phyloP scores from a whole-genome alignment of 1,140 invertebrate genomes.

The Portunus trituberculatus region DNA sequence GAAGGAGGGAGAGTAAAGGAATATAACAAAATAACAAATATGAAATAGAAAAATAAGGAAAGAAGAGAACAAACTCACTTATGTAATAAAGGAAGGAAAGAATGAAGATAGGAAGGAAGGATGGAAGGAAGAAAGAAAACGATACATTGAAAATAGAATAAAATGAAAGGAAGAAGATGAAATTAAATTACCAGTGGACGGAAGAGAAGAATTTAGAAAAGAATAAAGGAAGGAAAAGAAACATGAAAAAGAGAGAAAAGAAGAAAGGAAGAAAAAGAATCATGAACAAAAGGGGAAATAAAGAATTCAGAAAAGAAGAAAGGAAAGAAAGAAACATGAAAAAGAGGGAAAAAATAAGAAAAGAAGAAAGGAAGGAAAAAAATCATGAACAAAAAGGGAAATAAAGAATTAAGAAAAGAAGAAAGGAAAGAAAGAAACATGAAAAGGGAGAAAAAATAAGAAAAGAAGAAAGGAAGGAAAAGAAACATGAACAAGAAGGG shows the following conservation, averaged over 20 bases:
- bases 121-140: not conserved
- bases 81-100: not conserved
- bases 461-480: not conserved
- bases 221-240: not conserved
- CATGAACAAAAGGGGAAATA: not conserved
- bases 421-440: not conserved
- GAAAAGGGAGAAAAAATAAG: not conserved
- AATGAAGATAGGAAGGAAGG: not conserved
- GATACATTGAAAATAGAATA: not conserved
- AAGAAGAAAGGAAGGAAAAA: not conserved
- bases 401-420: too few species aligned
- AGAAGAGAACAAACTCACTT: not conserved
- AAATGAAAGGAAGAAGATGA: not conserved
- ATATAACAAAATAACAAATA: too few species aligned
- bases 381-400: not conserved
- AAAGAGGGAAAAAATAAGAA: not conserved
- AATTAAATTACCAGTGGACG: not conserved
- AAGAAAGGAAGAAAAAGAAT: not conserved
- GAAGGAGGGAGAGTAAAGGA: too few species aligned
- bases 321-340: not conserved
- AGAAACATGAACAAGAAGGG: not conserved
- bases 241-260: not conserved
- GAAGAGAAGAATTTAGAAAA: not conserved
- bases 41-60: too few species aligned
- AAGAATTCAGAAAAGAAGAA: not conserved